Base-by-base conservation (phyloP, 2,113 vertebrate species). In the Nothocercus nigrocapillus region DNA sequence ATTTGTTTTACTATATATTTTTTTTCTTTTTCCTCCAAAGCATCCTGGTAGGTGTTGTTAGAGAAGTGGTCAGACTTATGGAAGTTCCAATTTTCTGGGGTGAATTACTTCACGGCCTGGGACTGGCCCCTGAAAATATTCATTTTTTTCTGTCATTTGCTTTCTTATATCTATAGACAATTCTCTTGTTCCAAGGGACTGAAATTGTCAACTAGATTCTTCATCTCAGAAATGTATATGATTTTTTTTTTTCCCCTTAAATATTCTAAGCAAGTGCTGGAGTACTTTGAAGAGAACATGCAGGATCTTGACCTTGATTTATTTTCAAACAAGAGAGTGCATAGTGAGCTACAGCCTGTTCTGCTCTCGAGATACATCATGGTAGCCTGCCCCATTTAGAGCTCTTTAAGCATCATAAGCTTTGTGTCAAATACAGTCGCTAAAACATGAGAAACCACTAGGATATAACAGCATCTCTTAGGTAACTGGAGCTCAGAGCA, bases 61-160 rank as follows among this genome's bases (percentile, higher is more conserved):
- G 58, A 87, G 74, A 82, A 93, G 93, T 89, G 87, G 58, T 67
- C 70, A 94, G 84, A 93, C 34, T 92, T 84, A 45, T 11, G 82
- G 81, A 81, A 91, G 66, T 79, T 93, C 74, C 70, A 78, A 79
- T 69, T 82, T 94, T 73, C 36, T 87, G 47, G 91, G 93, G 34
- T 92, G 84, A 95, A 87, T 92, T 87, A 75, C 42, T 84, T 72
- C 0, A 0, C 66, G 82, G 69, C 47, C 70, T 56, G 90, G 73
- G 36, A 90, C 73, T 88, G 73, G 54, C 86, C 86, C 76, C 20
- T 88, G 61, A 94, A 96, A 95, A 94, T 92, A 84, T 67, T 77
- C 91, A 7, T 77, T 92, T 95, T 47, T 94, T 92, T 92, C 89
- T 94, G 73, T 81, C 91, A 89, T 95, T 89, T 95, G 56, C 66